Evolutionary conservation across 2,888 invertebrate species (phyloP), one percentile per base, ranked within the genome.

Genomic region (Calameuta filiformis): DNA sequence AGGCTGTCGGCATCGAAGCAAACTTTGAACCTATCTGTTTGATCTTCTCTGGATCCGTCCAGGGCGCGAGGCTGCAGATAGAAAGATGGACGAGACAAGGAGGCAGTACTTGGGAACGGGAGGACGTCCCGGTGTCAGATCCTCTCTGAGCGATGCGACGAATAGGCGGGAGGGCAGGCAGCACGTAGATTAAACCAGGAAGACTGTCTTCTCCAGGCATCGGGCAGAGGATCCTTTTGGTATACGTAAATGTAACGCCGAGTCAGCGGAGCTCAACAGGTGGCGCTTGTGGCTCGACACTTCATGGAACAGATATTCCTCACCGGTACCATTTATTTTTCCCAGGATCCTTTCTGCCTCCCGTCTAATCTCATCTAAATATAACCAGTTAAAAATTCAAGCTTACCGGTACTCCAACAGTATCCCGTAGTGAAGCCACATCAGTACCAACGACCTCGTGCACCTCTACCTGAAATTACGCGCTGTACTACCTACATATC

Each of bases 11-110:
- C 56, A 23, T 56, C 23, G 56, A 56, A 56, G 56, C 71, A 34
- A 71, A 71, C 12, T 15, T 71, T 34, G 71, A 34, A 33, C 31
- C 34, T 71, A 71, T 71, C 71, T 31, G 33, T 34, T 33, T 23
- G 71, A 71, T 71, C 71, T 71, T 71, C 71, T 12, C 71, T 31
- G 71, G 12, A 33, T 71, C 71, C 31, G 9, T 56, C 56, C 9
- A 71, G 12, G 31, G 34, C 23, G 33, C 71, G 34, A 31, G 71
- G 3, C 12, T 34, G 71, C 12, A 33, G 71, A 71, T 71, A 15
- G 33, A 30, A 71, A 71, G 71, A 71, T 34, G 71, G 12, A 71
- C 33, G 71, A 34, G 71, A 71, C 34, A 71, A 71, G 71, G 71
- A 71, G 23, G 56, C 56, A 23, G 56, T 23, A 56, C 23, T 56